Conservation (phyloP, 2,888 invertebrate species). For the Entomobrya multifasciata region DNA sequence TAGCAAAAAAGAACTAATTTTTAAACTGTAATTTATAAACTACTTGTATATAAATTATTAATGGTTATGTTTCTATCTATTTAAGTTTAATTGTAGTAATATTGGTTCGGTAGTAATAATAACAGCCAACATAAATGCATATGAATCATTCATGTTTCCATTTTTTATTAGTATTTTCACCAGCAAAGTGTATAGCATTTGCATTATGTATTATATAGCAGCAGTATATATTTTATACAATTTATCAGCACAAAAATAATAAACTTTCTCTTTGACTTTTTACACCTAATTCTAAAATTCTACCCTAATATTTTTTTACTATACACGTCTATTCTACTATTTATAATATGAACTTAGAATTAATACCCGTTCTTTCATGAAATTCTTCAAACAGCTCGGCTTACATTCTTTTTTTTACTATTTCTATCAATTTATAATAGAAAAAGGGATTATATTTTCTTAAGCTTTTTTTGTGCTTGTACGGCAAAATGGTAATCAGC, state of each 20-base stretch:
- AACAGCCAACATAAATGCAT: slow-evolving; percentile 18
- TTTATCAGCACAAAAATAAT: slow-evolving; percentile 57
- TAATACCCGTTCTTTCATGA: slow-evolving; percentile 68
- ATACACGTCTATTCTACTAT: not conserved
- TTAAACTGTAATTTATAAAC: not conserved
- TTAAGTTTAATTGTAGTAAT: slow-evolving; percentile 29
- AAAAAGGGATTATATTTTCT: too few species aligned
- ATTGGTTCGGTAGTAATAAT: slow-evolving; percentile 44
- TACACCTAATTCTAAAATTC: not conserved
- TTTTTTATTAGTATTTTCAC: slow-evolving; percentile 23
- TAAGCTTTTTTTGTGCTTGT: not conserved
- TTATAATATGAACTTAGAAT: slow-evolving; percentile 49
- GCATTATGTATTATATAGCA: slow-evolving; percentile 2
- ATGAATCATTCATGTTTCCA: not conserved
- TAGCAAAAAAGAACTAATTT: slow-evolving; percentile 23
- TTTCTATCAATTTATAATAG: too few species aligned
- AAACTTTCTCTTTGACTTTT: slow-evolving; percentile 39
- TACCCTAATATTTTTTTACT: not conserved
- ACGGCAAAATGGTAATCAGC: not conserved
- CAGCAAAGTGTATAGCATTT: slow-evolving; percentile 5
- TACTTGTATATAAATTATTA: slow-evolving; percentile 26
- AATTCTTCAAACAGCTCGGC: slow-evolving; percentile 52
- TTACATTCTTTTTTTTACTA: too few species aligned
- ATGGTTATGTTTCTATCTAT: not conserved
- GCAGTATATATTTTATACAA: slow-evolving; percentile 8